Base-by-base conservation (phyloP, 2,888 invertebrate genomes). In the Parascotia fuliginaria region DNA sequence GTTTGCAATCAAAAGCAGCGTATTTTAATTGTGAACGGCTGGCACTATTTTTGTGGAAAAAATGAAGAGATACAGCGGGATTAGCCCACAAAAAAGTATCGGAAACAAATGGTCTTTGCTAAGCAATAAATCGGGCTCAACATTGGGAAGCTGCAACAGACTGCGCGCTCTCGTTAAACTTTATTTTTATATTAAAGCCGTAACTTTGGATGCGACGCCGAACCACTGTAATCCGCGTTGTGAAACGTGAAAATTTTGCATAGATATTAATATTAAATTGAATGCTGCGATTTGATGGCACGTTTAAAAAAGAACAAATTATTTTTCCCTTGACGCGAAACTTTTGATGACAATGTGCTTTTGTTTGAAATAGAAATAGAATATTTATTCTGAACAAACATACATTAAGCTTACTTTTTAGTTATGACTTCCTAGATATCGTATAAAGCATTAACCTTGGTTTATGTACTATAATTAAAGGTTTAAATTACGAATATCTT, bases 141-240 rank as follows among this genome's bases (percentile, higher is more conserved):
- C 85, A 88, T 83, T 85, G 83, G 75, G 74, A 78, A 75, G 78
- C 78, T 80, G 83, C 87, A 82, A 73, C 89, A 85, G 79, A 78
- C 85, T 86, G 88, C 79, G 77, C 75, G 68, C 75, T 73, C 84
- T 83, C 88, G 88, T 89, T 85, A 87, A 87, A 89, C 84, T 89
- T 90, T 89, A 89, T 89, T 89, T 89, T 89, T 89, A 87, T 86
- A 88, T 88, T 85, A 85, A 87, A 84, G 75, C 85, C 85, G 87
- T 89, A 89, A 90, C 87, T 89, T 79, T 75, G 68, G 70, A 73
- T 76, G 79, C 72, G 75, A 78, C 79, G 73, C 73, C 77, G 75
- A 77, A 80, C 77, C 72, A 80, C 78, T 82, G 80, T 87, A 87
- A 89, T 87, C 85, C 86, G 70, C 62, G 77, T 69, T 72, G 74